These are phyloP conservation scores for Ceratosolen solmsi DNA, from an alignment of 1,140 invertebrate species.

Conservation along the genomic window DNA sequence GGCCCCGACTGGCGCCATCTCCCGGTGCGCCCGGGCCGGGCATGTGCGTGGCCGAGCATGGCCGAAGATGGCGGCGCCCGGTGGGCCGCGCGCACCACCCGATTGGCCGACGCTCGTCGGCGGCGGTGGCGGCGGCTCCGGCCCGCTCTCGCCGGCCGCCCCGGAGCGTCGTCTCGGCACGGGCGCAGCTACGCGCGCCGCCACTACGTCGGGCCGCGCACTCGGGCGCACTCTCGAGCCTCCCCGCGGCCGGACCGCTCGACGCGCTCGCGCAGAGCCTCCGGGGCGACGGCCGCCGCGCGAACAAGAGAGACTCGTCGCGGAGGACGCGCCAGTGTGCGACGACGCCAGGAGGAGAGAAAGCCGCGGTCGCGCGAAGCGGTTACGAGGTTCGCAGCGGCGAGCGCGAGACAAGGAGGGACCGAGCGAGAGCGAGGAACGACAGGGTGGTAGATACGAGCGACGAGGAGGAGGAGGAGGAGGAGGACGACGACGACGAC, in stretches of 20 bases:
- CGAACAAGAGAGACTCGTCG: slow-evolving; percentile 35
- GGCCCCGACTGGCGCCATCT: slow-evolving; percentile 17
- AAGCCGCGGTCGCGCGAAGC: slow-evolving; percentile 17
- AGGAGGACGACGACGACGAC: background rate
- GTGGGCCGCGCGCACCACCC: slow-evolving; percentile 24
- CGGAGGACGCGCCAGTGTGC: slow-evolving; percentile 41
- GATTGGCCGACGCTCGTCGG: slow-evolving; percentile 2
- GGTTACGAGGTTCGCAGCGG: background rate
- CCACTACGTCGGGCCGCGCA: slow-evolving; percentile 24
- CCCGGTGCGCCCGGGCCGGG: background rate
- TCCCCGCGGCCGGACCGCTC: slow-evolving; percentile 21
- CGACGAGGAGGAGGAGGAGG: background rate
- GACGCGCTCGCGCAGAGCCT: slow-evolving; percentile 28
- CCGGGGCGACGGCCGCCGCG: slow-evolving; percentile 26
- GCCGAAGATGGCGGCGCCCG: slow-evolving; percentile 40
- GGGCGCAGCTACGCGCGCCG: slow-evolving; percentile 29
- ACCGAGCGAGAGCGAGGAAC: background rate
- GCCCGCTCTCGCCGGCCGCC: background rate
- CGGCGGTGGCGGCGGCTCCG: background rate
- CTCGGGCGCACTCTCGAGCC: slow-evolving; percentile 17
- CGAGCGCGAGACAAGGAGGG: background rate
- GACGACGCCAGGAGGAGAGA: slow-evolving; percentile 24
- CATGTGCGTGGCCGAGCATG: background rate
- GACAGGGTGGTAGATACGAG: background rate
- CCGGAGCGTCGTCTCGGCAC: slow-evolving; percentile 19